Evolutionary conservation across 2,888 invertebrate genomes (phyloP).

Genomic region (Ennomos quercinarius): DNA sequence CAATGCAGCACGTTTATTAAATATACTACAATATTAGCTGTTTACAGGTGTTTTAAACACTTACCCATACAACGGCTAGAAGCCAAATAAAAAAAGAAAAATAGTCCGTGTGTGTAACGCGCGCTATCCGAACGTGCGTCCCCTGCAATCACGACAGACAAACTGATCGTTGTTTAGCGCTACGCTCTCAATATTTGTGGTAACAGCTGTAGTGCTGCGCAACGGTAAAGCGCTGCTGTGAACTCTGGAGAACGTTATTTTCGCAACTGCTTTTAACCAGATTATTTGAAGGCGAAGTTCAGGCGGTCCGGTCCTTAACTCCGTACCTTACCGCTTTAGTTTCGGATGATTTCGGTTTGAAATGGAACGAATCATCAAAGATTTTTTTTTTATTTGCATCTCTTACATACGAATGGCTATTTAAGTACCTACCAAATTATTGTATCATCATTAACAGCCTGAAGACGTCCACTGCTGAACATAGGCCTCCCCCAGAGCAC

Average conservation of each 20-base stretch:
- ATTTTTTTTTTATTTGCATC: too few relatives aligned
- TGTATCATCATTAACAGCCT: too few relatives aligned
- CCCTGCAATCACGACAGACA: conserved; percentile 65
- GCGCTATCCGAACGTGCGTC: conserved; percentile 69
- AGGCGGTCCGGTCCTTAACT: conserved; percentile 4
- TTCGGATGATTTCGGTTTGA: not conserved
- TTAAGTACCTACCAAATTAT: too few relatives aligned
- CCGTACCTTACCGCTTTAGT: not conserved
- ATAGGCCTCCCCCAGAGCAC: too few relatives aligned
- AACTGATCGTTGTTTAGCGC: conserved; percentile 73
- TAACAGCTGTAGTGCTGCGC: conserved; percentile 47
- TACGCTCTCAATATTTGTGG: conserved; percentile 63
- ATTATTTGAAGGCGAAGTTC: conserved; percentile 5
- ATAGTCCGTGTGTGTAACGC: conserved; percentile 72
- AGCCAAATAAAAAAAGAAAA: conserved; percentile 86
- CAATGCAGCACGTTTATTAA: conserved; percentile 12
- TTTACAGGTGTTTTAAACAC: conserved; percentile 47
- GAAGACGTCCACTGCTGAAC: too few relatives aligned
- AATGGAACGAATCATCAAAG: too few relatives aligned
- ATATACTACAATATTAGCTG: not conserved
- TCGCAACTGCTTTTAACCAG: conserved; percentile 23
- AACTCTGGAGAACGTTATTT: conserved; percentile 23
- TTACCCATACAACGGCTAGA: conserved; percentile 86
- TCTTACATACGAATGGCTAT: too few relatives aligned
- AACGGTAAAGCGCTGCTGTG: conserved; percentile 13